Evolutionary conservation across 2,888 invertebrate species (phyloP).

Genomic region (Caenorhabditis macrosperma): DNA sequence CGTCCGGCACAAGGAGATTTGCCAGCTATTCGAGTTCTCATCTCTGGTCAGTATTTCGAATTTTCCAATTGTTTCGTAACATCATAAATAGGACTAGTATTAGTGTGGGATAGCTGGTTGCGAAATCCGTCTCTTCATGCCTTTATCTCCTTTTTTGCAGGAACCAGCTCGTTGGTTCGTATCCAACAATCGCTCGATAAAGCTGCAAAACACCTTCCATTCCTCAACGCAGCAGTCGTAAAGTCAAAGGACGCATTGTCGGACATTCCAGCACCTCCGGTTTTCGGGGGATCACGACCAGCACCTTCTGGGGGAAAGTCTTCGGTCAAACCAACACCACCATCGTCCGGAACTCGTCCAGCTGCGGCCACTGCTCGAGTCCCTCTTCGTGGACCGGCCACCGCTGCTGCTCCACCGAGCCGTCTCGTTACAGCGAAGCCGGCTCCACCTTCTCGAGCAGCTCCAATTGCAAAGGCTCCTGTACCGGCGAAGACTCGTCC

Average conservation of each 20-base stretch:
- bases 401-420: not conserved
- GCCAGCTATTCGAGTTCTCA: slow-evolving; percentile 41
- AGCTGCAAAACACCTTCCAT: slow-evolving; percentile 52
- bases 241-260: slow-evolving; percentile 41
- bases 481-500: slow-evolving; percentile 4
- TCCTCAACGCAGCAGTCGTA: slow-evolving; percentile 48
- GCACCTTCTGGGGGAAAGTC: not conserved
- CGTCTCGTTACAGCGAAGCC: not conserved
- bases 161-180: slow-evolving; percentile 37
- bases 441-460: not conserved
- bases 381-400: not conserved
- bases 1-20: slow-evolving; percentile 40
- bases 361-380: slow-evolving; percentile 15
- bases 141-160: slow-evolving; percentile 4
- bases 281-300: not conserved
- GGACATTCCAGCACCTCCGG: slow-evolving; percentile 21
- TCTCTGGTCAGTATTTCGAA: slow-evolving; percentile 34
- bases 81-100: not conserved
- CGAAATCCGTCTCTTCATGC: not conserved
- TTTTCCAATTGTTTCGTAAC: not conserved
- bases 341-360: not conserved
- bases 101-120: not conserved
- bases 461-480: not conserved
- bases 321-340: not conserved
- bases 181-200: slow-evolving; percentile 60